These are phyloP conservation scores for Antedon mediterranea DNA, from an alignment of 53 echinoderm and acorn worm species.

Conservation along the genomic window DNA sequence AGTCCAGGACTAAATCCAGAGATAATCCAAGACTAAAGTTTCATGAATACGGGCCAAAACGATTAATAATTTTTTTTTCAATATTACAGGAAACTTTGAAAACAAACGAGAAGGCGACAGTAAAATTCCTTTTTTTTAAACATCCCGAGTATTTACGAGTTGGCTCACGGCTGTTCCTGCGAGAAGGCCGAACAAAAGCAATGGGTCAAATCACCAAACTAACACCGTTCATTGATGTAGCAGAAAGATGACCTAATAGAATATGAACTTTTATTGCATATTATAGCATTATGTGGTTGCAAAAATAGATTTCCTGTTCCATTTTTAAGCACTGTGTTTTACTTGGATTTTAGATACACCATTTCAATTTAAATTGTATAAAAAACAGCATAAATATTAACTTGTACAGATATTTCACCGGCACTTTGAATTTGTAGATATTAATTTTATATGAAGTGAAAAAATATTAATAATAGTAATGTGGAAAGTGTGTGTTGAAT, in stretches of 20 bases:
- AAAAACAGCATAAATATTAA: background rate
- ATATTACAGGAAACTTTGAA: constrained; percentile 25
- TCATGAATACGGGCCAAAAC: too few species aligned
- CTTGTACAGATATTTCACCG: background rate
- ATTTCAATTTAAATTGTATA: background rate
- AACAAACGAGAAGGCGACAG: constrained; percentile 77
- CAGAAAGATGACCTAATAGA: constrained; percentile 25
- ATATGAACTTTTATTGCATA: too few species aligned
- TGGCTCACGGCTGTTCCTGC: constrained; percentile 67
- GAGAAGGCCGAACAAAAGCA: constrained; percentile 84
- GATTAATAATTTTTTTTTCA: background rate
- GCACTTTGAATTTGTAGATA: background rate
- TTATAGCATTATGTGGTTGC: too few species aligned
- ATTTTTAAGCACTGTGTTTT: background rate
- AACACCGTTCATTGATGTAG: constrained; percentile 14
- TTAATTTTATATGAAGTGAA: background rate
- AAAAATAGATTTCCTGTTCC: background rate
- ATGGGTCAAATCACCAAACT: constrained; percentile 71
- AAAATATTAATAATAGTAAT: background rate
- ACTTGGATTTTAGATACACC: background rate
- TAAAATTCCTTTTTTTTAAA: constrained; percentile 70
- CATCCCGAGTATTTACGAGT: constrained; percentile 68
- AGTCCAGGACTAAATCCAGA: too few species aligned
- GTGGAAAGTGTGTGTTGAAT: background rate
- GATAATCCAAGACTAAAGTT: too few species aligned